Base-by-base conservation (phyloP, 2,113 vertebrate genomes). In the Megatriorchis doriae region DNA sequence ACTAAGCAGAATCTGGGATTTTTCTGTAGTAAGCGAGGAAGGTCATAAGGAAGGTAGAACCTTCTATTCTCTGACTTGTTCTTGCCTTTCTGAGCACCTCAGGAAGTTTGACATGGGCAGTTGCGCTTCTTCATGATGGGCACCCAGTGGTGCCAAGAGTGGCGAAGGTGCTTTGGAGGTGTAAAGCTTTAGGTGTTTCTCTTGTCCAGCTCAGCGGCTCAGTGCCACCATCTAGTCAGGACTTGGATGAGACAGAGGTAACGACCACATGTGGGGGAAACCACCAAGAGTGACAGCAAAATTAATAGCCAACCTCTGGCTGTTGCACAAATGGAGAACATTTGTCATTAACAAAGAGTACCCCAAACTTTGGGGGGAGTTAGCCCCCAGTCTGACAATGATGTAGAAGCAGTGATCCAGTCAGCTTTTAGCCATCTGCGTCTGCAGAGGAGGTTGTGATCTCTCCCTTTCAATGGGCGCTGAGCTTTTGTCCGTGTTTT, bases 221-320 rank as follows among this genome's bases (percentile, higher is more conserved):
- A 36, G 74, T 47, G 84, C 66, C 78, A 86, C 50, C 79, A 84
- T 18, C 58, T 52, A 88, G 43, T 10, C 48, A 79, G 88, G 68
- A 67, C 65, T 42, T 56, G 83, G 80, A 82, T 23, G 53, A 94
- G 70, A 88, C 73, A 68, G 70, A 93, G 61, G 61, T 45, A 70
- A 82, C 36, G 81, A 91, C 63, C 62, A 38, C 62, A 38, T 1
- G 53, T 12, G 62, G 95, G 53, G 61, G 81, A 89, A 86, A 29
- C 58, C 80, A 79, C 91, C 88, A 92, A 83, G 68, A 75, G 89
- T 5, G 95, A 77, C 89, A 94, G 78, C 70, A 91, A 82, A 94
- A 94, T 90, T 77, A 85, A 96, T 13, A 36, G 42, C 81, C 86
- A 77, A 75, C 86, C 93, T 82, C 90, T 95, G 95, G 81, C 88